Evolutionary conservation across 2,797 vertebrate genomes (phyloP).

Genomic region (Cyprinodon diabolis): DNA sequence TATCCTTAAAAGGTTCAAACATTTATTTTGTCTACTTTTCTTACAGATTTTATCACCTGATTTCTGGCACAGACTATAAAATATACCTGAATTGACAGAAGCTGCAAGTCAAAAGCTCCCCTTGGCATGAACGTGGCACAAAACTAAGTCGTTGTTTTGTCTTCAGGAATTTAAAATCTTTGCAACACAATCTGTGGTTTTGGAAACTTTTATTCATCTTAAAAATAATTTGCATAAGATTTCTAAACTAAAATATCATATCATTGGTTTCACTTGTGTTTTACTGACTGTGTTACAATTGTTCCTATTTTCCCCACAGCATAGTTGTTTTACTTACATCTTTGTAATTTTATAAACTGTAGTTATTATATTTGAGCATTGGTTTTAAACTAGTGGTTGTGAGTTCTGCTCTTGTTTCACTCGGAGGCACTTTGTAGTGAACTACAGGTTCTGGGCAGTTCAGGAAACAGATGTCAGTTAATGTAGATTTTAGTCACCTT

Average conservation of each 20-base stretch:
- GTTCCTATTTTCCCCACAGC: neutral
- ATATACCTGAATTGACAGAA: too few species aligned
- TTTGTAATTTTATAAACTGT: too few species aligned
- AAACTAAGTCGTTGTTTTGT: neutral
- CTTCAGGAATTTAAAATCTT: neutral
- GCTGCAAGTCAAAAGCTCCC: neutral
- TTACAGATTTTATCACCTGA: neutral
- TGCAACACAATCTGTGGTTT: neutral
- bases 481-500: conserved; percentile 35
- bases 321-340: neutral
- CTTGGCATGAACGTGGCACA: neutral
- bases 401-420: conserved; percentile 28
- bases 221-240: neutral
- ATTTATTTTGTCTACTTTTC: neutral
- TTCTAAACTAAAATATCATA: neutral
- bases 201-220: neutral
- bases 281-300: neutral
- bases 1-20: neutral
- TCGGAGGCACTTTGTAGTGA: too few species aligned
- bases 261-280: neutral
- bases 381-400: conserved; percentile 51
- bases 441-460: conserved; percentile 27
- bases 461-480: conserved; percentile 31
- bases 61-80: too few species aligned
- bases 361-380: neutral